phyloP scores from a whole-genome alignment of 1,140 invertebrate genomes.

The Microplitis mediator region DNA sequence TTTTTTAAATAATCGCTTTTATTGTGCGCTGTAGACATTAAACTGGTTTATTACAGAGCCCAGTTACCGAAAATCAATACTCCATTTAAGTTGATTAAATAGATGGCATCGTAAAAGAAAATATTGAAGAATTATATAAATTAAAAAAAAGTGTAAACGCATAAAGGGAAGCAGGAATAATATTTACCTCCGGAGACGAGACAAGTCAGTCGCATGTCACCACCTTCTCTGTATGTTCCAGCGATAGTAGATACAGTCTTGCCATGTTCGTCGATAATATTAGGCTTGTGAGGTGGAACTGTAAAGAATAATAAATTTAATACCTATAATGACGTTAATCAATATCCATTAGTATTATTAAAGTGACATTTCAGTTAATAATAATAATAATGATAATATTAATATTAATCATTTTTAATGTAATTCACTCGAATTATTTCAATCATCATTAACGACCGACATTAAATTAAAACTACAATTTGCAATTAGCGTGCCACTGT shows the following conservation, averaged over 20 bases:
- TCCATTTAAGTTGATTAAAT: conserved; percentile 18
- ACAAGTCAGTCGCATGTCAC: conserved; percentile 80
- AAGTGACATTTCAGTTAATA: background rate
- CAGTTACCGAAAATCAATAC: background rate
- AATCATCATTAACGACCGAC: background rate
- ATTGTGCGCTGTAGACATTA: background rate
- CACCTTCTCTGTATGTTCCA: conserved; percentile 85
- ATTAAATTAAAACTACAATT: background rate
- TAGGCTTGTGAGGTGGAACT: conserved; percentile 83
- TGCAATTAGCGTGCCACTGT: background rate
- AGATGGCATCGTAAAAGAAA: conserved; percentile 6
- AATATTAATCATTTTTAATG: background rate
- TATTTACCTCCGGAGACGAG: conserved; percentile 83
- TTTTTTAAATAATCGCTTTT: too few relatives aligned
- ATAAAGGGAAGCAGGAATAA: conserved; percentile 8
- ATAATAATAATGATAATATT: too few relatives aligned
- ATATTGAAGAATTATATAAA: background rate
- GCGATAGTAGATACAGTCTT: conserved; percentile 72
- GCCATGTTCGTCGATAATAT: conserved; percentile 79
- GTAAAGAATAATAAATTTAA: conserved; percentile 55
- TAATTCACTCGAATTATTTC: background rate
- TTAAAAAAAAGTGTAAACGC: background rate
- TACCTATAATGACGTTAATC: background rate
- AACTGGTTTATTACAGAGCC: background rate
- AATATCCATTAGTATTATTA: conserved; percentile 3